These are phyloP conservation scores for Tympanoctomys barrerae DNA, from an alignment of 2,797 vertebrate genomes.

Conservation along the genomic window DNA sequence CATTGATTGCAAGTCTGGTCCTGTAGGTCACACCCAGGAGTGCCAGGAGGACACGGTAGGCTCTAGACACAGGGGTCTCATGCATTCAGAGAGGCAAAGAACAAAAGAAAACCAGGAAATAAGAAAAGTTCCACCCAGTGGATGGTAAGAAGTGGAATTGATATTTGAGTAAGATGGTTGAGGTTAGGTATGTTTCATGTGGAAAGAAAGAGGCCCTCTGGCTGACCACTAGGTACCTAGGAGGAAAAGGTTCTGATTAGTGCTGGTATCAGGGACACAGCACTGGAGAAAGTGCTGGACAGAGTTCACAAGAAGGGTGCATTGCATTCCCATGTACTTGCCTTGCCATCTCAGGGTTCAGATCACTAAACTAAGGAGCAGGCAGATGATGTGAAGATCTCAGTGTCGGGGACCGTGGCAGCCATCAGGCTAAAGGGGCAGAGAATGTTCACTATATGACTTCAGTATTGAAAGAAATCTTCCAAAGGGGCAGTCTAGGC, in stretches of 20 bases:
- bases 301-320: not conserved
- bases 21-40: not conserved
- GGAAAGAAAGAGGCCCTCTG: too few relatives aligned
- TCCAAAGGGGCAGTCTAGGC: not conserved
- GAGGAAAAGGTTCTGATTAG: not conserved
- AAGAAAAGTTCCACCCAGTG: not conserved
- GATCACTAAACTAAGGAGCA: constrained; percentile 90
- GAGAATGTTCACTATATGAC: not conserved
- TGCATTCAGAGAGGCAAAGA: not conserved
- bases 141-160: rapidly evolving
- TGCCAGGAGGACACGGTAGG: not conserved
- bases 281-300: too few relatives aligned
- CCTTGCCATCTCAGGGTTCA: constrained; percentile 88
- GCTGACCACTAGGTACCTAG: not conserved
- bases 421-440: not conserved
- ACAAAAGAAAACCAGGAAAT: not conserved
- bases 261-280: too few relatives aligned
- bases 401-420: not conserved
- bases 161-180: rapidly evolving
- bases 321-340: constrained; percentile 87
- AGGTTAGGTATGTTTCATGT: too few relatives aligned
- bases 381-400: constrained; percentile 85
- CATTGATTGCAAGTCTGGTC: not conserved
- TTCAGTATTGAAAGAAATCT: not conserved
- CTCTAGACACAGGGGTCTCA: not conserved